These are phyloP conservation scores for Rallus crepitans DNA, from an alignment of 2,797 vertebrate genomes.

Conservation along the genomic window DNA sequence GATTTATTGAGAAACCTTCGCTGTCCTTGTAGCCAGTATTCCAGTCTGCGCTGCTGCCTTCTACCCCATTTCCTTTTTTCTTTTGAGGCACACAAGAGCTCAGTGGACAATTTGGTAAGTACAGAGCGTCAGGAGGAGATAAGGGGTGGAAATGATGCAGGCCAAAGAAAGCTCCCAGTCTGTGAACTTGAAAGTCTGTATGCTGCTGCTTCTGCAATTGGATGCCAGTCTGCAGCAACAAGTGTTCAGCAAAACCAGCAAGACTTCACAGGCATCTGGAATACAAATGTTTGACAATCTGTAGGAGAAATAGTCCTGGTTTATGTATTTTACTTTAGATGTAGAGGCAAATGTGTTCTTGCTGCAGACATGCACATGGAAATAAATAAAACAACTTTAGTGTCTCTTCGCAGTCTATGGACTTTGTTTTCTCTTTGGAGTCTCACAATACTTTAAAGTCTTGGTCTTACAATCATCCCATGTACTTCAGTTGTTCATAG, in stretches of 20 bases:
- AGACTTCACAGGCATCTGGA: neutral
- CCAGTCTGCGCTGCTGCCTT: neutral
- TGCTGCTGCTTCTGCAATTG: neutral
- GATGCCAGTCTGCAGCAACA: neutral
- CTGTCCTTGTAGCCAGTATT: neutral
- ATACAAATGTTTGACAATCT: neutral
- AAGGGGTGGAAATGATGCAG: neutral
- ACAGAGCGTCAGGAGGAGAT: neutral
- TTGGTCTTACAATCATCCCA: neutral
- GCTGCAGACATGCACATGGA: neutral
- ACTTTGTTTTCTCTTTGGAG: neutral
- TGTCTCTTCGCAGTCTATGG: neutral
- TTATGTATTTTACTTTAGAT: neutral
- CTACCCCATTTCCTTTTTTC: neutral
- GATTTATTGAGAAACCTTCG: neutral
- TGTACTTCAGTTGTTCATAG: neutral
- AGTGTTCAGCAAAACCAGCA: neutral
- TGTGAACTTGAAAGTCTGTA: neutral
- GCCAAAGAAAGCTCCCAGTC: neutral
- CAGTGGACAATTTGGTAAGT: neutral
- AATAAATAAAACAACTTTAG: neutral
- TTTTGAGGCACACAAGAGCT: neutral
- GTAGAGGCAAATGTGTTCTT: neutral
- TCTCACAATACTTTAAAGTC: neutral
- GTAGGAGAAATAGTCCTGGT: neutral